Evolutionary conservation across 1,140 invertebrate genomes (phyloP), one percentile per base, ranked within the genome.

Genomic region (Armadillidium nasatum): DNA sequence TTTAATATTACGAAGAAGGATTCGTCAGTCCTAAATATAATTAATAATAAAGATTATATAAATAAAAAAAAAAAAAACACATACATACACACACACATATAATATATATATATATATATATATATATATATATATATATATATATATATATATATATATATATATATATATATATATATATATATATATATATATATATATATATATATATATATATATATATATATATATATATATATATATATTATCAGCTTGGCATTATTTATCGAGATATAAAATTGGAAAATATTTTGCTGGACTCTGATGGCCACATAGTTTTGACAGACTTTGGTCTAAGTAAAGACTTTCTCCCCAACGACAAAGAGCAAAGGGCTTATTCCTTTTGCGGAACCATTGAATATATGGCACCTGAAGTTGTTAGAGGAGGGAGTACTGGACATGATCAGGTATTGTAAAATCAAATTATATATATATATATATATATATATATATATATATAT

Each of bases 381-480:
- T 99, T 98, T 86, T 99, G 97, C 85, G 97, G 97, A 22, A 99
- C 96, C 68, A 94, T 98, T 78, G 96, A 98, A 84, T 96, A 95
- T 83, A 96, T 96, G 94, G 93, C 94, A 4, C 95, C 95, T 0
- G 95, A 97, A 86, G 92, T 97, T 15, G 93, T 97, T 44, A 87
- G 90, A 79, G 92, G 92, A 70, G 91, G 91, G 74, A 89, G 88
- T 66, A 88, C 89, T 73, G 94, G 94, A 44, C 94, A 97, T 85
- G 93, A 96, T 89, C 91, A 93, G 84, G 92, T 94, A 85, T 93
- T 91, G 91, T 43, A 13, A 60, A 71, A 74, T 81, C n/a, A n/a
- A n/a, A n/a, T n/a, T n/a, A n/a, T n/a, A n/a, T n/a, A n/a, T n/a
- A n/a, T n/a, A n/a, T n/a, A n/a, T n/a, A n/a, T n/a, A n/a, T n/a